Evolutionary conservation across 2,113 vertebrate genomes (phyloP).

Genomic region (Rhegmatorhina hoffmannsi): DNA sequence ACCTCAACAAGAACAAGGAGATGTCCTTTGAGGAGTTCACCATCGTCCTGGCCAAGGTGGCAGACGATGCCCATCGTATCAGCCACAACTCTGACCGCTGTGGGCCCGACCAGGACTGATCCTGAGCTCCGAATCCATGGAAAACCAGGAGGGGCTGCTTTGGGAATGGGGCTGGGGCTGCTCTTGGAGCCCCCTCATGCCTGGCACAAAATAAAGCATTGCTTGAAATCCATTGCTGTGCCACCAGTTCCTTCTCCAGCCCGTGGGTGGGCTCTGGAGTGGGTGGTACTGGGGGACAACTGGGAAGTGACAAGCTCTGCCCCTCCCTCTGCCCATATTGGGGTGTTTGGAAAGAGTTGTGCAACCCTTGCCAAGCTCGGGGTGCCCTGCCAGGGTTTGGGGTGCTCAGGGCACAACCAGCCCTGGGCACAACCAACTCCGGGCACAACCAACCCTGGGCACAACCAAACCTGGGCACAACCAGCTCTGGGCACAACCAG

Average conservation of each 20-base stretch:
- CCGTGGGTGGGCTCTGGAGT: fast-evolving
- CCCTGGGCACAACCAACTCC: too few species aligned
- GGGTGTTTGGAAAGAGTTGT: not conserved
- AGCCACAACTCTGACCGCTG: not conserved
- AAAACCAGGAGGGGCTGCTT: not conserved
- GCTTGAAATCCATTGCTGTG: fast-evolving
- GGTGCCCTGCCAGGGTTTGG: not conserved
- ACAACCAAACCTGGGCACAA: too few species aligned
- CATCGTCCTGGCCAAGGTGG: not conserved
- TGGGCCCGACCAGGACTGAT: not conserved
- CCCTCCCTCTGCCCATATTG: not conserved
- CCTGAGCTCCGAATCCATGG: fast-evolving
- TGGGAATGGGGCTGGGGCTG: not conserved
- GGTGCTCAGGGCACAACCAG: not conserved
- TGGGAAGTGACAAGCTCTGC: fast-evolving
- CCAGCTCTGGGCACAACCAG: too few species aligned
- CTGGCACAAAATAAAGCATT: constrained; percentile 25
- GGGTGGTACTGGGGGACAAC: not conserved
- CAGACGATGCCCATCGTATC: not conserved
- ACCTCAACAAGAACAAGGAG: not conserved
- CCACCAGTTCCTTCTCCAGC: fast-evolving
- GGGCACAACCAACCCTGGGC: too few species aligned
- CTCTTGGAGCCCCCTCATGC: not conserved
- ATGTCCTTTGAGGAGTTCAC: constrained; percentile 7
- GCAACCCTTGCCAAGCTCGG: not conserved